Base-by-base conservation (phyloP, 2,888 invertebrate genomes). In the Zygaena filipendulae region DNA sequence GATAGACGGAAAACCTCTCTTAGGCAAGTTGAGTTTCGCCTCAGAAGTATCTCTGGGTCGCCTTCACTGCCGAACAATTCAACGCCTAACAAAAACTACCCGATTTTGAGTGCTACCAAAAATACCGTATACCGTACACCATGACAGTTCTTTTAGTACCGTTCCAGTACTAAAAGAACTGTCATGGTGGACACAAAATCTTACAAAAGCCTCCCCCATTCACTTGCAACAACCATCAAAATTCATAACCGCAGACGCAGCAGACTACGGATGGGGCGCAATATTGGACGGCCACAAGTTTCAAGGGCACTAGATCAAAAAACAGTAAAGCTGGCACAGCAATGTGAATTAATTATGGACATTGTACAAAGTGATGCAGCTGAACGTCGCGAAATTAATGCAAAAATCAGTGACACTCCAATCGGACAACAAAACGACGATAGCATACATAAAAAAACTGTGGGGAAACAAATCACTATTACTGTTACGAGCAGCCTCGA, bases 211-310 rank as follows among this genome's bases (percentile, higher is more conserved):
- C 9, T 29, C 32, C 2, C 23, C 21, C 4, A 29, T 35, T 9
- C 28, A 29, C 20, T 22, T 10, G n/a, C n/a, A 21, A 25, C 19
- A 12, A 26, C 12, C 35, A n/a, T 32, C 30, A 13, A 13, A 14
- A 8, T 38, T 36, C 19, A 25, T 40, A 16, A 31, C 36, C 2
- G 38, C 37, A 13, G 34, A 39, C 19, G 39, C 32, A 6, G 30
- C 37, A 11, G 35, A 36, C 21, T 13, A 5, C 12, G 36, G 36
- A 1, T 36, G 36, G 38, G 40, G 40, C 20, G 35, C 38, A 1
- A 11, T 30, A 19, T 18, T 35, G 9, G 32, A 41, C 32, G 24
- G 27, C 20, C 21, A 13, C 10, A 22, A 31, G 6, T 13, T 29
- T 7, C 16, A 10, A 10, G 33, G 36, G 4, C 11, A 10, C 11